Conservation (phyloP, 2,888 invertebrate genomes). For the Lottia gigantea region DNA sequence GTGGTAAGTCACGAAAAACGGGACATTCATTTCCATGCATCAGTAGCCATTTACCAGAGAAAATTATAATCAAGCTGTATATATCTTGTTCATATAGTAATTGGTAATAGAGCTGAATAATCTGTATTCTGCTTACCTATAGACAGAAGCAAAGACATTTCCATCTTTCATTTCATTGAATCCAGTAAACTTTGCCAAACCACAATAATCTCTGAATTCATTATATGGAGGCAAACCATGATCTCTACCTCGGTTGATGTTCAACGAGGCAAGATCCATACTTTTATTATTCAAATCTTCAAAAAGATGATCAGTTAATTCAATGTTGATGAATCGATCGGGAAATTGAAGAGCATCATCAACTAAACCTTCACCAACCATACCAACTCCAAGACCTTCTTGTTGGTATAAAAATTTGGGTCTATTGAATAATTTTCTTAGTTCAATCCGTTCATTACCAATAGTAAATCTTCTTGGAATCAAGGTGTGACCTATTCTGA, state of each 20-base stretch:
- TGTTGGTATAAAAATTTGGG: constrained; percentile 27
- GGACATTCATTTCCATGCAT: too few relatives aligned
- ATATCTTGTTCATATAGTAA: too few relatives aligned
- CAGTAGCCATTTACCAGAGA: too few relatives aligned
- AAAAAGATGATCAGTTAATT: constrained; percentile 91
- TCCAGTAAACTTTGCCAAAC: constrained; percentile 28
- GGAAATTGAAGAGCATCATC: constrained; percentile 26
- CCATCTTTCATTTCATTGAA: not conserved
- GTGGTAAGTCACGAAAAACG: too few relatives aligned
- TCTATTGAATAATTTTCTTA: constrained; percentile 32
- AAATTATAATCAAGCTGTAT: too few relatives aligned
- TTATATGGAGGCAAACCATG: constrained; percentile 86
- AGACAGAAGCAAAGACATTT: not conserved
- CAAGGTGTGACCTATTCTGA: constrained; percentile 92
- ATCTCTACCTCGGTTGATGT: constrained; percentile 89
- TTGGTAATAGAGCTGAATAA: not conserved
- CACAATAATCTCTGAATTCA: constrained; percentile 73
- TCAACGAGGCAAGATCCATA: constrained; percentile 85
- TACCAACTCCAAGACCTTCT: constrained; percentile 17
- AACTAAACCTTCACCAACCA: constrained; percentile 26
- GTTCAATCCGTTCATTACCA: constrained; percentile 21
- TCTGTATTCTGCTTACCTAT: not conserved
- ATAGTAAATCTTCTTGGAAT: constrained; percentile 75
- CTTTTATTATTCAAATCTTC: constrained; percentile 66
- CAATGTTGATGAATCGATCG: constrained; percentile 85